Evolutionary conservation across 2,888 invertebrate species (phyloP), one percentile per base, ranked within the genome.

Genomic region (Drosophila putrida): DNA sequence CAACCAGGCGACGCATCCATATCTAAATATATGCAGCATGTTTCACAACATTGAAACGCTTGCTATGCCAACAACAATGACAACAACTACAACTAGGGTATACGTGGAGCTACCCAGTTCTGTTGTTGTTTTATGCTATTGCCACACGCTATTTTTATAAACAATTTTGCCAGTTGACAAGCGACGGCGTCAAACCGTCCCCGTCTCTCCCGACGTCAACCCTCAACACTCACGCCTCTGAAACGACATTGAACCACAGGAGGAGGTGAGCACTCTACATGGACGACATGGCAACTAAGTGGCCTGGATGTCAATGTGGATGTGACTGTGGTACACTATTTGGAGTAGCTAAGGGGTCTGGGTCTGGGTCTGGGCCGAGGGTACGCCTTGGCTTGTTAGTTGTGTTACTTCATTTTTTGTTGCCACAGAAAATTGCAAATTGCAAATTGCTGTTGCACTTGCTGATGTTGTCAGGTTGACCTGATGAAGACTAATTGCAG

Each of bases 111-210:
- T 59, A 55, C 47, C 57, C 72, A 35, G 38, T 46, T 54, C 49
- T 53, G 44, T 15, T 69, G 78, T 44, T 71, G 65, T 64, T 74
- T 83, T 79, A 81, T 80, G 84, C 77, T 75, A 78, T 66, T 81
- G 82, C 82, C 86, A 83, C 82, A 82, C 82, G 83, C 83, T 83
- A 83, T 83, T 86, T 83, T 87, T 83, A 83, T 79, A 84, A 82
- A 83, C 80, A 80, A 84, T 87, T 87, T 80, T 81, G 82, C 84
- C 68, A 86, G 83, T 83, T 86, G 87, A 83, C 87, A 86, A 70
- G 87, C 72, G 72, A 80, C 84, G 72, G 75, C 86, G 74, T 65
- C 76, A 76, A 71, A 43, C 55, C 43, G 13, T 31, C n/a, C 20
- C 41, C 27, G 8, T 0, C 15, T 25, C 15, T 13, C 10, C 20